Evolutionary conservation across 1,140 invertebrate species (phyloP), one percentile per base, ranked within the genome.

Genomic region (Apis florea): DNA sequence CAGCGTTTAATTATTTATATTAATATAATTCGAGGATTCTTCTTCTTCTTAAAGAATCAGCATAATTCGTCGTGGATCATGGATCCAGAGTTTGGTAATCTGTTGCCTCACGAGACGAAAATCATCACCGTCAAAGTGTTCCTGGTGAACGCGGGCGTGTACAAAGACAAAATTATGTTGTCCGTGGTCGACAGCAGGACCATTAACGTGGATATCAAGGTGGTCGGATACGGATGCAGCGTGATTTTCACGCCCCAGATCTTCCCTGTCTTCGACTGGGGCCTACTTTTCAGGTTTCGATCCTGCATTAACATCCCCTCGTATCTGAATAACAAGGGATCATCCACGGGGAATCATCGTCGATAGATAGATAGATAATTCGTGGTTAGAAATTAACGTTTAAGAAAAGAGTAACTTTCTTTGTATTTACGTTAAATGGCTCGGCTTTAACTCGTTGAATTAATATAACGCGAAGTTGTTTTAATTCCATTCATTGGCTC

Each of bases 251-350:
- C 91, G 26, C 94, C 94, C 0, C 78, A 80, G 21, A 85, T 95
- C 63, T 88, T 92, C 69, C 94, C 94, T 1, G 77, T 81, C n/a
- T 93, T 91, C 31, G 87, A 94, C 63, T 89, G 93, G 71, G 94
- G 94, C 8, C 61, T 84, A 53, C 83, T 90, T 3, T 90, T 92
- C 70, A 90, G 90, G 92, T 92, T 49, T 40, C 13, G n/a, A 74
- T 67, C 4, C 3, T 72, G 51, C 53, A 24, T n/a, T 24, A 58
- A 21, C 31, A 67, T 40, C 31, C 5, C 6, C 31, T 40, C 31
- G 0, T 0, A 40, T 40, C 31, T 40, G 4, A 40, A 40, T 40
- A 40, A 6, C 6, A 40, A 40, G 5, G 31, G 6, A 6, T 40
- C 31, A 5, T 3, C n/a, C n/a, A n/a, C n/a, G n/a, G n/a, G n/a